A percentile compares a stretch with the other conserved stretches of the same genome.
phyloP scores from a whole-genome alignment of 1,140 invertebrate genomes.

The Spodoptera frugiperda region DNA sequence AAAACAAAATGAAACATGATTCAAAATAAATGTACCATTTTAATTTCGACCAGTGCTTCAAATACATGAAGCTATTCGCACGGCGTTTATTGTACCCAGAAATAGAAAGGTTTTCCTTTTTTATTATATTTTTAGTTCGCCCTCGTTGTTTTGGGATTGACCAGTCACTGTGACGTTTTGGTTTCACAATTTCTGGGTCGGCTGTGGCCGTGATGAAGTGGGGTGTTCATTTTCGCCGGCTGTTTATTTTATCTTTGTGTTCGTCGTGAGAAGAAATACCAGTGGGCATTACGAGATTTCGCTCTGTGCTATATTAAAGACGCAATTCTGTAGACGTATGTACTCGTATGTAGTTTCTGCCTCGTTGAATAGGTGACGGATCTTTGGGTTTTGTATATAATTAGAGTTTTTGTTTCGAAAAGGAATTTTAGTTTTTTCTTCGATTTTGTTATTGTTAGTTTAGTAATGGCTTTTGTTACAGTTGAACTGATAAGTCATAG shows the following conservation, averaged over 20 bases:
- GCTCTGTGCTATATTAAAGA: too few species aligned
- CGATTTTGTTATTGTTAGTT: too few species aligned
- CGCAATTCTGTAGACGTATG: too few species aligned
- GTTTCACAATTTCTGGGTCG: slow-evolving; percentile 28
- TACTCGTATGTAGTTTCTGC: background rate
- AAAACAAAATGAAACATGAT: background rate
- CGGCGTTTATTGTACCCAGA: background rate
- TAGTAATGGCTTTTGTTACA: too few species aligned
- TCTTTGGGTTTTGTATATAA: too few species aligned
- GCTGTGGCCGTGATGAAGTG: slow-evolving; percentile 22
- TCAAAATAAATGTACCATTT: background rate
- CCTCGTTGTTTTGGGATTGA: slow-evolving; percentile 18
- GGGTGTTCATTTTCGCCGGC: slow-evolving; percentile 10
- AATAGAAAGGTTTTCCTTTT: slow-evolving; percentile 22
- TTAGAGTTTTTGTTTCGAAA: too few species aligned
- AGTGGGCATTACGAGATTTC: background rate
- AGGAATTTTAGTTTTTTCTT: too few species aligned
- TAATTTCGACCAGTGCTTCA: slow-evolving; percentile 6
- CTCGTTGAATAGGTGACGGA: background rate
- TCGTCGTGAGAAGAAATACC: background rate
- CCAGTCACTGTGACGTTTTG: slow-evolving; percentile 25
- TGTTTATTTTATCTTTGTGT: background rate
- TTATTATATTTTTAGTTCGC: slow-evolving; percentile 31
- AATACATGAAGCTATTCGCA: background rate
- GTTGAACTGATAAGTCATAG: too few species aligned